Percentiles rank a stretch among this genome's conserved stretches.
phyloP scores from a whole-genome alignment of 2,888 invertebrate species.

The Latrodectus hesperus region DNA sequence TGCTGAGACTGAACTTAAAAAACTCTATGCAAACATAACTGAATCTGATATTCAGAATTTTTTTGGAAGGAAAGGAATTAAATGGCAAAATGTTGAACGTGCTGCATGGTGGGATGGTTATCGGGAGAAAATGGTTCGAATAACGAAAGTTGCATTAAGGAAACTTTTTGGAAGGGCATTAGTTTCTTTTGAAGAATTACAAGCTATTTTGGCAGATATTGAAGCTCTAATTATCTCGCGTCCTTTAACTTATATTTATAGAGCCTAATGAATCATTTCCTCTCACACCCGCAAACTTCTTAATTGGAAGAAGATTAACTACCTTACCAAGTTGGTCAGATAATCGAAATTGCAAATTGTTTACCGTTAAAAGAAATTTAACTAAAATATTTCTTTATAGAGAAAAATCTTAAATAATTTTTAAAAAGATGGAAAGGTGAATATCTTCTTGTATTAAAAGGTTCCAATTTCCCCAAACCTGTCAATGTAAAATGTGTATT shows the following conservation, averaged over 20 bases:
- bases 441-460: constrained; percentile 18
- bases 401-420: constrained; percentile 7
- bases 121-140: constrained; percentile 13
- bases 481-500: too few relatives aligned
- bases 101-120: constrained; percentile 28
- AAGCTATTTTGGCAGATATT: neutral
- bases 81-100: constrained; percentile 1
- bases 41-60: constrained; percentile 1
- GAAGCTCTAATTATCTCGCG: constrained; percentile 17
- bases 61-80: neutral
- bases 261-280: constrained; percentile 7
- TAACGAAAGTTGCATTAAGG: constrained; percentile 8
- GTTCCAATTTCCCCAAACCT: neutral
- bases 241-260: constrained; percentile 5
- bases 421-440: neutral
- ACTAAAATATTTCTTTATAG: neutral
- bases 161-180: neutral
- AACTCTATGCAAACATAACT: too few relatives aligned
- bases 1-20: too few relatives aligned
- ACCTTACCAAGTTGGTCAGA: neutral
- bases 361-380: neutral
- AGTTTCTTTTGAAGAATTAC: constrained; percentile 5
- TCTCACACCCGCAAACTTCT: constrained; percentile 7
- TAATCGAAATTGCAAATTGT: neutral
- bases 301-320: constrained; percentile 5